Evolutionary conservation across 1,140 invertebrate genomes (phyloP), one percentile per base, ranked within the genome.

Genomic region (Drosophila guanche): DNA sequence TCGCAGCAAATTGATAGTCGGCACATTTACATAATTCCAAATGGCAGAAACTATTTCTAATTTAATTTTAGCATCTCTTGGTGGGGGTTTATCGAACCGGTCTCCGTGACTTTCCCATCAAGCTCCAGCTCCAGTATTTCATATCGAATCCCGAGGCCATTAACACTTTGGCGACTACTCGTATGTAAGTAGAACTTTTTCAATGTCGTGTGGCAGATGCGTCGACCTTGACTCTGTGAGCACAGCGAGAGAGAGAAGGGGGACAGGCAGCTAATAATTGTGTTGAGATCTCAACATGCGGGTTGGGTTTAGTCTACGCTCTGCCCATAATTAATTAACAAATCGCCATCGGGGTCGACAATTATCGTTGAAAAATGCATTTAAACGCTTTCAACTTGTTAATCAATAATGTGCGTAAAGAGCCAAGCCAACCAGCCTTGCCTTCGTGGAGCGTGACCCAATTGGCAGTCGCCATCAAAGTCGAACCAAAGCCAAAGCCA

Each of bases 121-220:
- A 27, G 25, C 25, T 27, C 25, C 33, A 37, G 33, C 33, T 37
- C 33, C 23, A 46, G 22, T 79, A 56, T 54, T 57, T 58, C 50
- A 43, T 53, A 20, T 40, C 46, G 29, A 29, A 25, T 57, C 65
- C 62, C 73, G 60, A 85, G 55, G 57, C 57, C 47, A 75, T 85
- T 85, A 67, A 62, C 81, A 86, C 76, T 53, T 51, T 25, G 50
- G 22, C 22, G 14, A 50, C 45, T 73, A 37, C 10, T 10, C 29
- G 10, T 37, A 80, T 73, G 66, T 86, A 80, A 69, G 66, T 86
- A 85, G 81, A 85, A 79, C 76, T 73, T 45, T 79, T 68, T 40
- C 65, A 57, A 68, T 77, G 79, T 43, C 75, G 41, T 59, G 63
- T 73, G 70, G 61, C 73, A 77, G 73, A 81, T 68, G 68, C 46